Evolutionary conservation across 2,113 vertebrate genomes (phyloP).

Genomic region (Rhinoptilus africanus): DNA sequence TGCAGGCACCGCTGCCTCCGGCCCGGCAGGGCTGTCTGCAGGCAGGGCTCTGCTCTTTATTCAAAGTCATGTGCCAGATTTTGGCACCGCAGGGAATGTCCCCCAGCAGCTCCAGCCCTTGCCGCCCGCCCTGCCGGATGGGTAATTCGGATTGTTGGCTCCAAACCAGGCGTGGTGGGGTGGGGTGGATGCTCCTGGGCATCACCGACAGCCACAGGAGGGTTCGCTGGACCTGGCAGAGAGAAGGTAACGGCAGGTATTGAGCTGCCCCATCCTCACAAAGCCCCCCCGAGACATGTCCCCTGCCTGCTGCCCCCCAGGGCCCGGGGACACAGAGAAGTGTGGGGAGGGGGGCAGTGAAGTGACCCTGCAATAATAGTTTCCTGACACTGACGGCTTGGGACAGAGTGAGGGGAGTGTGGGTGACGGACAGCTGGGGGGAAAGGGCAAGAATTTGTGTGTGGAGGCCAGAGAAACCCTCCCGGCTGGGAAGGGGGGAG

Average conservation of each 20-base stretch:
- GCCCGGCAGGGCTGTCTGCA: neutral
- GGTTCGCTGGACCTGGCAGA: neutral
- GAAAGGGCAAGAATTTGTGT: neutral
- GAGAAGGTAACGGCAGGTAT: neutral
- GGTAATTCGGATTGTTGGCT: neutral
- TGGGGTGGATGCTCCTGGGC: neutral
- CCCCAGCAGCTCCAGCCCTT: neutral
- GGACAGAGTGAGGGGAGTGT: accelerated
- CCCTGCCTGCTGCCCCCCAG: neutral
- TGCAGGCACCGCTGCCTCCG: accelerated
- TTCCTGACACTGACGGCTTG: neutral
- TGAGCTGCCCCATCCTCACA: neutral
- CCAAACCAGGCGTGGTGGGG: accelerated
- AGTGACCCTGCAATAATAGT: neutral
- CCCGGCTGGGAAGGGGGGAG: neutral
- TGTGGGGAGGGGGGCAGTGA: neutral
- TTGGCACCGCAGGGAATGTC: neutral
- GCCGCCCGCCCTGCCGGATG: neutral
- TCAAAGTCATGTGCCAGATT: no score
- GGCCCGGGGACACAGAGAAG: neutral
- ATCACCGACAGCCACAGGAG: neutral
- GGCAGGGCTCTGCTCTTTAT: accelerated
- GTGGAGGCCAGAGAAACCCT: neutral
- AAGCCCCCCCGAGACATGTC: accelerated
- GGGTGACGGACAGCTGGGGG: neutral